A percentile compares a stretch with the other conserved stretches of the same genome.
Evolutionary conservation across 2,113 vertebrate species (phyloP).

Genomic region (Brachypodius melanocephalos): DNA sequence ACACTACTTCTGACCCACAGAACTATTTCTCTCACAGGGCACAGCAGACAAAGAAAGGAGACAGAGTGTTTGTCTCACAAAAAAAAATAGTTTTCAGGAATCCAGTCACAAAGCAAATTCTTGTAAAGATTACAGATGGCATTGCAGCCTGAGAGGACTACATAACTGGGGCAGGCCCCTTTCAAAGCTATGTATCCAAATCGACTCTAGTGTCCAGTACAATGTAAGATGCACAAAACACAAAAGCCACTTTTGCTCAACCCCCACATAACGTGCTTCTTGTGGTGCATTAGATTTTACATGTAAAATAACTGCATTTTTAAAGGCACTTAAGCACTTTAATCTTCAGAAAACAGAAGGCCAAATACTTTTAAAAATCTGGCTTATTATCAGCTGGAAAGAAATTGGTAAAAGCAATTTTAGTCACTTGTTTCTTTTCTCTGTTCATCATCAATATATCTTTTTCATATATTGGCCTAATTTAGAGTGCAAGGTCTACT

Average conservation of each 20-base stretch:
- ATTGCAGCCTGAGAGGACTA: not conserved
- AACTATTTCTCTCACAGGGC: not conserved
- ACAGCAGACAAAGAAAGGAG: not conserved
- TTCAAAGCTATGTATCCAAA: not conserved
- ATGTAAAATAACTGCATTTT: not conserved
- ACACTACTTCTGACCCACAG: not conserved
- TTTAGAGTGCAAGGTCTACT: not conserved
- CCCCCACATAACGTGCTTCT: not conserved
- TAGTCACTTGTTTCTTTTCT: not conserved
- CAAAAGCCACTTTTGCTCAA: not conserved
- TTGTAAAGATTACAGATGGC: not conserved
- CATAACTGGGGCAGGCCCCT: not conserved
- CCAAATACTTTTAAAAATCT: not conserved
- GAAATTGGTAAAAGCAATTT: not conserved
- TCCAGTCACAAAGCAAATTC: not conserved
- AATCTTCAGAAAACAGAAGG: not conserved
- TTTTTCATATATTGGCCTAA: not conserved
- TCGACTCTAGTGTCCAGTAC: not conserved
- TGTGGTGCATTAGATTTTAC: not conserved
- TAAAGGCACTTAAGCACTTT: not conserved
- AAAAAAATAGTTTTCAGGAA: not conserved
- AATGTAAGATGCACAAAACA: not conserved
- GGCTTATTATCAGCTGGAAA: not conserved
- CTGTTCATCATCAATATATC: not conserved
- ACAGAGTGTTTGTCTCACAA: not conserved